Base-by-base conservation (phyloP, 2,113 vertebrate genomes). In the Oostethus manadensis region DNA sequence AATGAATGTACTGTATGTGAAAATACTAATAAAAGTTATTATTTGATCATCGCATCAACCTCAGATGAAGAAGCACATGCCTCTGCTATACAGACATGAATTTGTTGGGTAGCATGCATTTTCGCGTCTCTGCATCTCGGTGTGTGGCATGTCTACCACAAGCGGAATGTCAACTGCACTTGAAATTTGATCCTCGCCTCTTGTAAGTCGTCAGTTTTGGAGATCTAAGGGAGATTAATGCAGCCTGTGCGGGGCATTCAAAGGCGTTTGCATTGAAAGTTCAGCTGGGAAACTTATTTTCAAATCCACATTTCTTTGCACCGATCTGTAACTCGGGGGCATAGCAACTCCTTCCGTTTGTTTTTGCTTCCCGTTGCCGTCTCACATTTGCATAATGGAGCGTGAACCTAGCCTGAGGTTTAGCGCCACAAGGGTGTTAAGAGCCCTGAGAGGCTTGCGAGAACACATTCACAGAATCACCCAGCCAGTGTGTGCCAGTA, bases 101-200 rank as follows among this genome's bases (percentile, higher is more conserved):
- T 62, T 42, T 11, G 26, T 43, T 2, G 21, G 55, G 38, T 20
- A 6, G 10, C 38, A 5, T 26, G 17, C 42, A n/a, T 55, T 53
- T 64, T 58, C 26, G 40, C 53, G 57, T 50, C 43, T 18, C 23
- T 64, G 33, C 46, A 62, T 47, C 55, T 60, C 20, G 23, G 49
- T 70, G 68, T 80, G 81, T 73, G 77, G 78, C 73, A 76, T 68
- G 73, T 73, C 58, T 70, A 70, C 62, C 65, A 76, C 54, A 67
- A 50, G 20, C 60, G 70, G 71, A 85, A 85, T 81, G 79, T 74
- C 80, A 79, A 80, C 79, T 70, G 55, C 68, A 49, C 64, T 55
- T 69, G 78, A 70, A 80, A 87, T 62, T 4, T 43, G 79, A 85
- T 74, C 67, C 62, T 56, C 69, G 13, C 38, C 60, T 67, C 46